Base-by-base conservation (phyloP, 2,888 invertebrate species). In the Harmothoe impar region DNA sequence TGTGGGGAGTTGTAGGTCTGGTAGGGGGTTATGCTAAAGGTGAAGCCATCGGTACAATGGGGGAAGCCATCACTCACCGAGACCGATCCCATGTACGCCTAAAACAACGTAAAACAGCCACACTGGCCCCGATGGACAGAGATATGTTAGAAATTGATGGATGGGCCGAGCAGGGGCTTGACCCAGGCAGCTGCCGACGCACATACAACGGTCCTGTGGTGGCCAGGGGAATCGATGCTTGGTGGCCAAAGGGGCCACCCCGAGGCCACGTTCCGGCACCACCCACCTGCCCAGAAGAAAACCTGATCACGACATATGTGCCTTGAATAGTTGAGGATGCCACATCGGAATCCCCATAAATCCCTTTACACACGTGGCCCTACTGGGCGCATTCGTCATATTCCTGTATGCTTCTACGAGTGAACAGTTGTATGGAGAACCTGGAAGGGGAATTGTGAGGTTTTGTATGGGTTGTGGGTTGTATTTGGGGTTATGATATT, bases 91-190 rank as follows among this genome's bases (percentile, higher is more conserved):
- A 72, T 72, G 31, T 25, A 29, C n/a, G 72, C n/a, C 72, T 84
- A 84, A 84, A 84, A 84, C 84, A 84, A 84, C 51, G 84, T 35
- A 84, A 84, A 86, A 86, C 86, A 31, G 56, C 29, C 54, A 29
- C 56, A 86, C n/a, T 81, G 43, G 31, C 86, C 86, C 86, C 52
- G 56, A 86, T 54, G 86, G 86, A 56, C 86, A 56, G 29, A 86
- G 52, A 86, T 86, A 86, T 86, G 86, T 86, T 54, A 86, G 86
- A n/a, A 86, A 86, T 86, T 86, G 86, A 86, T 86, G 86, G 86
- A 86, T 86, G 52, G 33, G 35, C 81, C 81, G 33, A 81, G 35
- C 81, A 20, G 17, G 72, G 43, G 43, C 81, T 43, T 81, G 81
- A 81, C 81, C 81, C 81, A 43, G 35, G n/a, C 81, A 81, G 81